Percentiles rank a stretch among this genome's conserved stretches.
phyloP scores from a whole-genome alignment of 2,797 vertebrate species.

The Toxotes lorentzi region DNA sequence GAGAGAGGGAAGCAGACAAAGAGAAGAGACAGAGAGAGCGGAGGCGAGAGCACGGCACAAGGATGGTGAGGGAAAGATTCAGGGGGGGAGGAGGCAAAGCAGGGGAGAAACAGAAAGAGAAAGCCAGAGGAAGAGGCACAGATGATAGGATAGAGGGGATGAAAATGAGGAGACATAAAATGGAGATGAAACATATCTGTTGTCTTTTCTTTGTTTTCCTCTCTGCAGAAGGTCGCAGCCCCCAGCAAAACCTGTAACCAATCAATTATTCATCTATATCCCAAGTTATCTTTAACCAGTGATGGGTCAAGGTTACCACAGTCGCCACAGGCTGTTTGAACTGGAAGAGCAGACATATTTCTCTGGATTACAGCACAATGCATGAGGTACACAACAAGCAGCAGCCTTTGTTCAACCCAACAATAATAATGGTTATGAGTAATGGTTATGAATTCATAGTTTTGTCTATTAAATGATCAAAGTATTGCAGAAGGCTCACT shows the following conservation, averaged over 20 bases:
- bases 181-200: background rate
- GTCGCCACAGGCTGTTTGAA: constrained; percentile 14
- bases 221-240: constrained; percentile 21
- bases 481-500: background rate
- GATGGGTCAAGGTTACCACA: constrained; percentile 40
- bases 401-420: background rate
- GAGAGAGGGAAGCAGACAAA: constrained; percentile 1
- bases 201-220: constrained; percentile 12
- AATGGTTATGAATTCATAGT: background rate
- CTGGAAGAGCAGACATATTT: constrained; percentile 19
- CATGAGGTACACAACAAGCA: constrained; percentile 1
- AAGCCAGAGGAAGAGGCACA: constrained; percentile 3
- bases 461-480: background rate
- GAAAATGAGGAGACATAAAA: constrained; percentile 7
- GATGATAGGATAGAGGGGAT: background rate
- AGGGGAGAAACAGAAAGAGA: background rate
- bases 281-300: constrained; percentile 37
- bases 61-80: constrained; percentile 20
- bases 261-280: constrained; percentile 62
- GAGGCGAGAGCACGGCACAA: constrained; percentile 15
- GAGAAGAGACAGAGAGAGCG: constrained; percentile 5
- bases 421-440: too few species aligned
- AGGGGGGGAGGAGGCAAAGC: constrained; percentile 20
- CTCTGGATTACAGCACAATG: constrained; percentile 14
- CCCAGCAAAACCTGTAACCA: constrained; percentile 24